Evolutionary conservation across 1,140 invertebrate genomes (phyloP), one percentile per base, ranked within the genome.

Genomic region (Hestina assimilis): DNA sequence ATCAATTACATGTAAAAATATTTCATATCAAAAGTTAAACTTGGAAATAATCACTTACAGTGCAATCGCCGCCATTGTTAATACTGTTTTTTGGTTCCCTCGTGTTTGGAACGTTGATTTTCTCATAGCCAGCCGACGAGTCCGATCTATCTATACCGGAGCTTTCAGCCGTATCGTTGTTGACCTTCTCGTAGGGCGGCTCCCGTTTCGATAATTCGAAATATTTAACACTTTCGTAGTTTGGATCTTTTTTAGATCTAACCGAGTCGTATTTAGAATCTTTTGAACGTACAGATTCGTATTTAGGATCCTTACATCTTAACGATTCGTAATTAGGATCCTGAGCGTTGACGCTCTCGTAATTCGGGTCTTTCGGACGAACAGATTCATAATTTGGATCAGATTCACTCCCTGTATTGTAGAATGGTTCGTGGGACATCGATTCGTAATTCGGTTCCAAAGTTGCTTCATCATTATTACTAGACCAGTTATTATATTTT

Each of bases 301-400:
- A 94, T 69, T 93, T 94, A 0, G 93, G 92, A 75, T 93, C 93
- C 52, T 88, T 88, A 38, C 72, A 74, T 41, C 79, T 60, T 7
- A 88, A 66, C 0, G 83, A 88, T 41, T 88, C 85, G 59, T 88
- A 88, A 41, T 87, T 86, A 0, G 83, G 81, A 43, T 86, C 83
- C 20, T 75, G 75, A 6, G n/a, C n/a, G 73, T 66, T 63, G 8
- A 79, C 72, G 43, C 77, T 80, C 31, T 89, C 87, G 19, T 89
- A 89, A 57, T 88, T 89, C 0, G 85, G 75, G 61, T 89, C 86
- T 64, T 89, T 89, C 1, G 87, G 87, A 7, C 90, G 90, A 0
- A 93, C 92, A 0, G 92, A 93, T 66, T 94, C 93, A 57, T 94
- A 94, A 66, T 94, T 94, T 1, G 93, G 92, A 73, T 93, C 93